Conservation (phyloP, 2,113 vertebrate genomes). For the Sprattus sprattus region DNA sequence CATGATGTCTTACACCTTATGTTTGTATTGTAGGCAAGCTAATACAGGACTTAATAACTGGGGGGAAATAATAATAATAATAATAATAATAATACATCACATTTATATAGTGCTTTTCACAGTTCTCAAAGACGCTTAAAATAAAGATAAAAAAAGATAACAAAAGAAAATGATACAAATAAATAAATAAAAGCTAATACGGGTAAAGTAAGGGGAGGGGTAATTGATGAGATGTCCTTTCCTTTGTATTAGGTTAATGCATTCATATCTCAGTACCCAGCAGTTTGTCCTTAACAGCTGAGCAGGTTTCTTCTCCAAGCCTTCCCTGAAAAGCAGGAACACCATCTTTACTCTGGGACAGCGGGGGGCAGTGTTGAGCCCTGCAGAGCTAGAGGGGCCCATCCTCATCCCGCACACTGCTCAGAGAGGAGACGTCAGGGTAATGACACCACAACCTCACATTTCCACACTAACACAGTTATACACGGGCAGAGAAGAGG, state of each 20-base stretch:
- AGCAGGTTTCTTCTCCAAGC: constrained; percentile 90
- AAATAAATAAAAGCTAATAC: too few relatives aligned
- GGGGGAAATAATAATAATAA: not conserved
- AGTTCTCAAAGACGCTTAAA: too few relatives aligned
- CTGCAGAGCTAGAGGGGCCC: constrained; percentile 85
- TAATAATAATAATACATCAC: too few relatives aligned
- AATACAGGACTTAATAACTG: not conserved
- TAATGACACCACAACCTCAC: constrained; percentile 51
- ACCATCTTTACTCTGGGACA: constrained; percentile 91
- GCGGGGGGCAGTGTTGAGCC: constrained; percentile 79
- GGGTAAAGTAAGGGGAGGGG: too few relatives aligned
- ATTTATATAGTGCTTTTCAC: too few relatives aligned
- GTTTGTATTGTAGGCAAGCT: not conserved
- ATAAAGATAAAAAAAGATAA: too few relatives aligned
- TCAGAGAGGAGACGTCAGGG: constrained; percentile 81
- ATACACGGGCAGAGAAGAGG: not conserved
- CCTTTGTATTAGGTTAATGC: not conserved
- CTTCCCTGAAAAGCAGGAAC: constrained; percentile 86
- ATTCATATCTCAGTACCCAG: not conserved
- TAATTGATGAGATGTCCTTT: too few relatives aligned
- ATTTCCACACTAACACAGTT: not conserved
- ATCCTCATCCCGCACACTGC: constrained; percentile 89
- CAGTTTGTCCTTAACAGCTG: constrained; percentile 48
- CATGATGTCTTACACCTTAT: not conserved
- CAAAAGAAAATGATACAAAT: too few relatives aligned